Evolutionary conservation across 2,888 invertebrate species (phyloP).

Genomic region (Aricia artaxerxes): DNA sequence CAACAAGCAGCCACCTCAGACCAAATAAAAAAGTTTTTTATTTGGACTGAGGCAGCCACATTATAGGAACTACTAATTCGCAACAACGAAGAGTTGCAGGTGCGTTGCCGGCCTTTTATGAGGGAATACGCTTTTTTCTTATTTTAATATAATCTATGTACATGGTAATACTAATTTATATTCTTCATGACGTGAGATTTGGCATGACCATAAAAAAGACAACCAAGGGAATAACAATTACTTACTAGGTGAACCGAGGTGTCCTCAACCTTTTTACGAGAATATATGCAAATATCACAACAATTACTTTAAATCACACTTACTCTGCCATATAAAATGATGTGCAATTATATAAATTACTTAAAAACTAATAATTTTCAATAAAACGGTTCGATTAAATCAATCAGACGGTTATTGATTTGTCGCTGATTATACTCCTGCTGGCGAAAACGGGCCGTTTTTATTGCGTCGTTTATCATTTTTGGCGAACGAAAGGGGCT

Average conservation of each 20-base stretch:
- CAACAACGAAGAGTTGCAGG: no score
- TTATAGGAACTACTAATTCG: no score
- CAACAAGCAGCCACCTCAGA: no score
- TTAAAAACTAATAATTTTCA: conserved; percentile 28
- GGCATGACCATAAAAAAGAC: background rate
- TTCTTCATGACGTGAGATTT: background rate
- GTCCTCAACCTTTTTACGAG: conserved; percentile 12
- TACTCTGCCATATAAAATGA: background rate
- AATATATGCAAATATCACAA: conserved; percentile 18
- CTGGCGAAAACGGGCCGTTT: conserved; percentile 46
- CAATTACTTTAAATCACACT: conserved; percentile 18
- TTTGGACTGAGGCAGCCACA: no score
- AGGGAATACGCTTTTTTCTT: no score
- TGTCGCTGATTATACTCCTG: conserved; percentile 19
- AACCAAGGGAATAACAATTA: conserved; percentile 4
- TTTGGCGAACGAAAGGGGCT: conserved; percentile 51
- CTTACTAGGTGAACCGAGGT: background rate
- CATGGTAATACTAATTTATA: background rate
- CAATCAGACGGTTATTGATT: conserved; percentile 24
- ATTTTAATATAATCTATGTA: no score
- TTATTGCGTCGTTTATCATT: conserved; percentile 44
- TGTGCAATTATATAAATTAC: conserved; percentile 25
- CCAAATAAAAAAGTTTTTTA: no score
- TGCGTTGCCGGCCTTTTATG: no score
- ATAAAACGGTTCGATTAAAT: conserved; percentile 27